A percentile compares a stretch with the other conserved stretches of the same genome.
phyloP scores from a whole-genome alignment of 2,113 vertebrate species.

The Gymnarchus niloticus region DNA sequence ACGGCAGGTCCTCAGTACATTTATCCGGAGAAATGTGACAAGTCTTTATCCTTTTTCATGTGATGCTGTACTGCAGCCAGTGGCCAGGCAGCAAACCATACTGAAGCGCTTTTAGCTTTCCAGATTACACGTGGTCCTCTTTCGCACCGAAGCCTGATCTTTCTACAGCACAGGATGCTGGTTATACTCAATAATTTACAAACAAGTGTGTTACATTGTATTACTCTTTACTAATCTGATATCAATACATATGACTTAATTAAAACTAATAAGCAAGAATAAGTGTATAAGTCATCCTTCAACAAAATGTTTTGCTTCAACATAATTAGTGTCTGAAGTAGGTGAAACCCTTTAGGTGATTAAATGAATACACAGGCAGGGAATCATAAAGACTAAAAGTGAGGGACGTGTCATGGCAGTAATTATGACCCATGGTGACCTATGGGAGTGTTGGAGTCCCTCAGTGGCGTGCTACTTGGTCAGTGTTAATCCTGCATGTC shows the following conservation, averaged over 20 bases:
- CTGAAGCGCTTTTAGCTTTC: not conserved
- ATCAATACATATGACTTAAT: not conserved
- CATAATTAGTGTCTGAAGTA: not conserved
- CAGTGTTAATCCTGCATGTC: not conserved
- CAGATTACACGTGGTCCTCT: too few relatives aligned
- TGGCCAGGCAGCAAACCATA: not conserved
- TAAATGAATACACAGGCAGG: not conserved
- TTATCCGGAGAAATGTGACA: not conserved
- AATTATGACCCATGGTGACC: not conserved
- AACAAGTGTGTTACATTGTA: too few relatives aligned
- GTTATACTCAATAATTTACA: not conserved
- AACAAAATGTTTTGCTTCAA: not conserved
- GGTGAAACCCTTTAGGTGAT: not conserved
- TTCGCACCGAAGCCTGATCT: too few relatives aligned
- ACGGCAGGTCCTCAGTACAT: not conserved
- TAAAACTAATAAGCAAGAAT: conserved; percentile 5
- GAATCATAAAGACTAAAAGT: not conserved
- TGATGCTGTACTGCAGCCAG: not conserved
- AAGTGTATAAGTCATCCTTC: not conserved
- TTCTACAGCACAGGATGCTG: too few relatives aligned
- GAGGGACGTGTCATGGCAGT: not conserved
- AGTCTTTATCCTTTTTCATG: not conserved
- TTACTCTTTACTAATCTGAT: not conserved
- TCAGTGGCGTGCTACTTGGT: too few relatives aligned
- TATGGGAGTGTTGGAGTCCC: not conserved